Base-by-base conservation (phyloP, 2,888 invertebrate genomes). In the Himalopsyche japonica region DNA sequence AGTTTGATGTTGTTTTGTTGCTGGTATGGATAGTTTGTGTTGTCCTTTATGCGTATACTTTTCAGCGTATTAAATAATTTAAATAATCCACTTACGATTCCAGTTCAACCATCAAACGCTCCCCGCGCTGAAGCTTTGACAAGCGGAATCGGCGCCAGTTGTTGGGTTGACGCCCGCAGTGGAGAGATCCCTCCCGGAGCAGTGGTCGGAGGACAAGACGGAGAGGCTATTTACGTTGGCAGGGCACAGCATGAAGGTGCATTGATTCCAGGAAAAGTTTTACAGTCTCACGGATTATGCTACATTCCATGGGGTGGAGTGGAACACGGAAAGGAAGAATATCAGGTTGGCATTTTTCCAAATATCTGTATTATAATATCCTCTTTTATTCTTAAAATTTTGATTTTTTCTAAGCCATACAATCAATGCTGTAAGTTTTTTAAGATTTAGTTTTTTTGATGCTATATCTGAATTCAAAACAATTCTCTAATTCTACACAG, bases 291-390 rank as follows among this genome's bases (percentile, higher is more conserved):
- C 89, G 95, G 95, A 34, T 94, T 95, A 70, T 94, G 95, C 20
- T 97, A 96, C 89, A 91, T 97, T 3, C 93, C 97, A 27, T 97
- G 96, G 96, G 97, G 97, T 4, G 97, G 97, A 24, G 92, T 91
- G 49, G 97, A 97, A 89, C 95, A 97, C 88, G 94, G 94, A 84
- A 95, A 96, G 89, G 89, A 91, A 20, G 93, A 95, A 86, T 97
- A 97, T 89, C 95, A 97, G 93, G 95, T 95, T 88, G 80, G 87
- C 87, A 82, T 8, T 47, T 30, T 47, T 24, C 15, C 10, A 6
- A 10, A 1, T 8, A 8, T 37, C 10, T 1, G 10, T 5, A 37
- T 37, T 37, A 8, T 37, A 37, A 37, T 37, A 8, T 37, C 10
- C n/a, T 6, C 37, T 37, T 37, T 10, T 1, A 37, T 37, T 8